Conservation (phyloP, 2,888 invertebrate genomes). For the Acheta domesticus region DNA sequence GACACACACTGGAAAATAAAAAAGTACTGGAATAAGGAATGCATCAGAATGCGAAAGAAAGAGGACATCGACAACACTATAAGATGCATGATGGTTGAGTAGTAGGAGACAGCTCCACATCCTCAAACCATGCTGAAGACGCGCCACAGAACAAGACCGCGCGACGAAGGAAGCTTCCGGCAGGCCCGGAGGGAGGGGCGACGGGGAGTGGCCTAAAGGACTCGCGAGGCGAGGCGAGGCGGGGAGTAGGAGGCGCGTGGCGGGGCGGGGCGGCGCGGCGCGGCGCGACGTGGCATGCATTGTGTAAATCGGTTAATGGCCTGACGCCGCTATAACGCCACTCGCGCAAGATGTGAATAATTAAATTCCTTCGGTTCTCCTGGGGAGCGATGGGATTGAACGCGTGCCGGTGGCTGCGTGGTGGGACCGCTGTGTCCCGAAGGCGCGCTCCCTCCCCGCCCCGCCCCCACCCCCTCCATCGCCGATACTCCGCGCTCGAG, state of each 20-base stretch:
- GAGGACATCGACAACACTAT: too few species aligned
- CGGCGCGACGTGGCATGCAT: constrained; percentile 4
- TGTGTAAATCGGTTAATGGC: constrained; percentile 1
- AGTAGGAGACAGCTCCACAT: too few species aligned
- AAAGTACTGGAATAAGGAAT: too few species aligned
- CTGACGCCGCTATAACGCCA: constrained; percentile 5
- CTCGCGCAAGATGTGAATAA: constrained; percentile 7
- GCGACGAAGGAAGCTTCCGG: too few species aligned
- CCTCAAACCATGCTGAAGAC: too few species aligned
- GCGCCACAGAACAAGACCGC: too few species aligned
- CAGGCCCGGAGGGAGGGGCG: not conserved
- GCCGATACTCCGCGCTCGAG: too few species aligned
- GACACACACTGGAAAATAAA: too few species aligned
- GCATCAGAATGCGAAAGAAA: too few species aligned
- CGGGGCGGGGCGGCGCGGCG: not conserved
- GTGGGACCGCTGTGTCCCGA: not conserved
- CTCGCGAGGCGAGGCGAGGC: not conserved
- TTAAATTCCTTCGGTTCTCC: constrained; percentile 9
- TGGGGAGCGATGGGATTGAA: not conserved
- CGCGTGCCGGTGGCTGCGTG: not conserved
- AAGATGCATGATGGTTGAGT: too few species aligned
- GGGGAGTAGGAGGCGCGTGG: not conserved
- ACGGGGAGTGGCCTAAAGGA: not conserved
- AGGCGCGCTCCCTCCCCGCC: too few species aligned
- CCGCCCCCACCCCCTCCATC: too few species aligned